Evolutionary conservation across 2,888 invertebrate genomes (phyloP), one percentile per base, ranked within the genome.

Genomic region (Drepana falcataria): DNA sequence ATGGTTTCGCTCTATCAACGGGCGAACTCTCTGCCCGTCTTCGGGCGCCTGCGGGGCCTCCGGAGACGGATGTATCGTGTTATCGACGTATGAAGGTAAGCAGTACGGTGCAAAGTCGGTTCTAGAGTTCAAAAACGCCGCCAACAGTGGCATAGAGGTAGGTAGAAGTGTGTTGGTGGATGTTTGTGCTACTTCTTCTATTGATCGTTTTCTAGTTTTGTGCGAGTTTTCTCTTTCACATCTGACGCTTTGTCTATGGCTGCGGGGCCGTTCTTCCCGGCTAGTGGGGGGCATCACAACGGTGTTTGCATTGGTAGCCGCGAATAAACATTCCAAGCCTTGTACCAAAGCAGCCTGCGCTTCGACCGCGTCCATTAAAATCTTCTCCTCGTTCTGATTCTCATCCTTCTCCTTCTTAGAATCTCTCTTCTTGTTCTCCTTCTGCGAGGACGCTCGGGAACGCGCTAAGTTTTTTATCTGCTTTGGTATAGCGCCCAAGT

Each of bases 401-500:
- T 87, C 87, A 60, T 90, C 89, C 64, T 85, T 87, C 49, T 90
- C 88, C 56, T 83, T 90, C 63, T 77, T 88, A 68, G 83, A 79
- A 77, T 92, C 92, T 75, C 81, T 83, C 76, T 87, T 89, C 75
- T 91, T 91, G 77, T 91, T 92, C 76, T 92, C 91, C 76, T 92
- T 91, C 55, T 93, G 91, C 6, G 93, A 93, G 41, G 93, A 93
- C 63, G 92, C 84, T 70, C 92, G 76, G 69, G 91, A 78, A 83
- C 93, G 79, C 65, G 87, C 85, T 83, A 87, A 86, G 85, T 90
- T 91, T 90, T 89, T 91, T 70, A 91, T 85, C 82, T 94, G 94
- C 81, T 95, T 95, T 56, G 94, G 95, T 79, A 94, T 94, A 60
- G 94, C 95, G 57, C 95, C 95, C 69, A 94, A 92, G 78, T 94